A percentile compares a stretch with the other conserved stretches of the same genome.
Conservation (phyloP, 2,888 invertebrate genomes). For the Eupithecia subumbrata region DNA sequence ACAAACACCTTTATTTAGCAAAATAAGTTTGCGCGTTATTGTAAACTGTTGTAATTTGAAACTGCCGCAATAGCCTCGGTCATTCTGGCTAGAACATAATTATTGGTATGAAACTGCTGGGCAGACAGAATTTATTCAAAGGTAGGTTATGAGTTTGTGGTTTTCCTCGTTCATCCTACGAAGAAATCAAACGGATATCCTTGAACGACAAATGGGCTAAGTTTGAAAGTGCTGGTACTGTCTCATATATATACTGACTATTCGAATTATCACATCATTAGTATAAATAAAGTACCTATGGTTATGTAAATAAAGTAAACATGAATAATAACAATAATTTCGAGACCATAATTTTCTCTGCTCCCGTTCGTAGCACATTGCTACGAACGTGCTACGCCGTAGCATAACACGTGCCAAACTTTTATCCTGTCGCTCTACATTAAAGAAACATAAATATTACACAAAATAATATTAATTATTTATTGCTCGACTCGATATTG, state of each 20-base stretch:
- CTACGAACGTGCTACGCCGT: conserved; percentile 53
- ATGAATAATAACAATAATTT: neutral
- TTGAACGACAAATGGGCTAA: neutral
- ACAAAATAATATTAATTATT: neutral
- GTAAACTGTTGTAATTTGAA: conserved; percentile 54
- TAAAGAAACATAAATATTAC: neutral
- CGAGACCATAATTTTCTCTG: conserved; percentile 1
- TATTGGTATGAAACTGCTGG: conserved; percentile 20
- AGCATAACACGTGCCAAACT: conserved; percentile 36
- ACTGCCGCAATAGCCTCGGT: conserved; percentile 43
- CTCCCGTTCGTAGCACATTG: conserved; percentile 44
- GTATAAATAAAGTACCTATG: neutral
- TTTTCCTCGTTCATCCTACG: conserved; percentile 14
- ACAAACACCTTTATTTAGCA: conserved; percentile 48
- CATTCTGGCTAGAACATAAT: conserved; percentile 24
- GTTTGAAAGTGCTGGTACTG: neutral
- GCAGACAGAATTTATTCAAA: conserved; percentile 20
- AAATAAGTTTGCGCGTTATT: conserved; percentile 39
- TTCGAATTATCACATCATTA: neutral
- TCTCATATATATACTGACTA: neutral
- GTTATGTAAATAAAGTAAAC: neutral
- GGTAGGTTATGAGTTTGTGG: conserved; percentile 10
- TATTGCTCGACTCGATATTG: neutral
- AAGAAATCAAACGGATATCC: neutral
- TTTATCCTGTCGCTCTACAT: conserved; percentile 12